phyloP scores from a whole-genome alignment of 2,888 invertebrate genomes.

The Andrena dorsata region DNA sequence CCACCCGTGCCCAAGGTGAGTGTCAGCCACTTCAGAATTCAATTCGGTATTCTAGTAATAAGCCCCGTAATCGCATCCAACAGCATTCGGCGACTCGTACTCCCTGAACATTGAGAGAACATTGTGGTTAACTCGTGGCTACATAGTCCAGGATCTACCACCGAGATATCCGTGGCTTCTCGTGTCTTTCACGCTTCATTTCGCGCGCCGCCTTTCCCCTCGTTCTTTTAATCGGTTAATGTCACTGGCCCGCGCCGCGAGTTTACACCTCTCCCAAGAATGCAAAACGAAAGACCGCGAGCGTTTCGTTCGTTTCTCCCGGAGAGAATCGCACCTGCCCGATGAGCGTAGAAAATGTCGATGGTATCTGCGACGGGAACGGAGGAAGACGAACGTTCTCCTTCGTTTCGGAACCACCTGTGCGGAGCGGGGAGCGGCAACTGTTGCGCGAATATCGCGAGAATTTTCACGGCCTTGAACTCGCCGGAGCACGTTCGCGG shows the following conservation, averaged over 20 bases:
- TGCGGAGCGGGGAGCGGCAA: slow-evolving; percentile 20
- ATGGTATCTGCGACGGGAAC: neutral
- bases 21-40: slow-evolving; percentile 9
- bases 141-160: neutral
- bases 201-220: slow-evolving; percentile 3
- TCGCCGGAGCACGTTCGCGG: slow-evolving; percentile 35
- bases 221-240: slow-evolving; percentile 7
- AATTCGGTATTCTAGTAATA: no score
- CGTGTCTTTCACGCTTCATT: slow-evolving; percentile 12
- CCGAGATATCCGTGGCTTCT: neutral
- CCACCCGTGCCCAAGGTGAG: slow-evolving; percentile 79
- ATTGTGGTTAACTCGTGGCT: neutral
- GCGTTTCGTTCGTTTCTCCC: neutral
- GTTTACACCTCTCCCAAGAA: neutral
- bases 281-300: neutral
- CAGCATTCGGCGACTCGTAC: no score
- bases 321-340: slow-evolving; percentile 11
- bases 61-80: no score
- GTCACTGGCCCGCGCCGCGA: neutral
- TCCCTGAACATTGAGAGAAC: no score
- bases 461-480: slow-evolving; percentile 63
- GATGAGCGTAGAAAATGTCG: neutral
- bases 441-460: slow-evolving; percentile 49
- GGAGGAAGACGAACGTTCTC: neutral
- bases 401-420: slow-evolving; percentile 16